A percentile compares a stretch with the other conserved stretches of the same genome.
Conservation (phyloP, 2,113 vertebrate genomes). For the Neopipo cinnamomea region DNA sequence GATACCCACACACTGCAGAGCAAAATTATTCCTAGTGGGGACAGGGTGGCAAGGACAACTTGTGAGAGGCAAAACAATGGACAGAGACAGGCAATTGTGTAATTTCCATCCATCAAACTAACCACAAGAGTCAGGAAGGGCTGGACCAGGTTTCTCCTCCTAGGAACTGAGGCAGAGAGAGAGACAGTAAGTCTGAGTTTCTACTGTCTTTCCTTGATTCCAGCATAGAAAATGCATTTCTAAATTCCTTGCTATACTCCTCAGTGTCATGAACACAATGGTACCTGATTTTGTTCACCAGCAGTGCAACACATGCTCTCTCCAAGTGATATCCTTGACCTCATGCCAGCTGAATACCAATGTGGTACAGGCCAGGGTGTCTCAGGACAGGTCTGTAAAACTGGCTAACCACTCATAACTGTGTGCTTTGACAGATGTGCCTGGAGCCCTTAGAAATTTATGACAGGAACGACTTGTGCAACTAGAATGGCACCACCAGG, state of each 20-base stretch:
- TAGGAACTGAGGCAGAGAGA: not conserved
- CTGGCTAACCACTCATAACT: not conserved
- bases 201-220: not conserved
- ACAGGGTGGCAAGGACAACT: not conserved
- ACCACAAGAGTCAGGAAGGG: not conserved
- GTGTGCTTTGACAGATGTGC: not conserved
- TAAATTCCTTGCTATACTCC: not conserved
- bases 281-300: not conserved
- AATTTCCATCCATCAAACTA: not conserved
- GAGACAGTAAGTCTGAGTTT: not conserved
- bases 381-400: not conserved
- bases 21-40: not conserved
- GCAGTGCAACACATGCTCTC: fast-evolving
- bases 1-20: not conserved
- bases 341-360: not conserved
- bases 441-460: not conserved
- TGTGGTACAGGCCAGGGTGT: not conserved
- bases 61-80: not conserved
- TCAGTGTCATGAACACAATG: not conserved
- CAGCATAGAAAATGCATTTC: not conserved
- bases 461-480: fast-evolving
- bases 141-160: not conserved
- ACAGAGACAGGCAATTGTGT: not conserved
- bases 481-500: not conserved
- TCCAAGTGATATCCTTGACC: not conserved